phyloP scores from a whole-genome alignment of 1,140 invertebrate genomes.

The Dendrolimus punctatus region DNA sequence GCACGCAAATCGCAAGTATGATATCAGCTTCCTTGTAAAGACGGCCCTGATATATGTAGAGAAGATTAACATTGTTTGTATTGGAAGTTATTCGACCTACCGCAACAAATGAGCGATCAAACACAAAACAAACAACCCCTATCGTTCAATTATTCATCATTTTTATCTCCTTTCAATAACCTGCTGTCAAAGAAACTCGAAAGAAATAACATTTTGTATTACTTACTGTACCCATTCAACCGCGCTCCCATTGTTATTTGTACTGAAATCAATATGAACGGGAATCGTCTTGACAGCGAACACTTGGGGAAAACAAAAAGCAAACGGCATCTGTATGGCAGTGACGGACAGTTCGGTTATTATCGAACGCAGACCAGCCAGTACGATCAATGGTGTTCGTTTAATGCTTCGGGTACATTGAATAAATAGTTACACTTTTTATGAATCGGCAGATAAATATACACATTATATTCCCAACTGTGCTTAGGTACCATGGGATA shows the following conservation, averaged over 20 bases:
- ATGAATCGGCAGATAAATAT: too few relatives aligned
- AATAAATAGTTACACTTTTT: not conserved
- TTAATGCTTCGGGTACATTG: not conserved
- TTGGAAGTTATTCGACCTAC: not conserved
- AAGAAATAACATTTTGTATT: not conserved
- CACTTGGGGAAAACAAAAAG: constrained; percentile 11
- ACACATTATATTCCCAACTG: too few relatives aligned
- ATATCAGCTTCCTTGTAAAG: too few relatives aligned
- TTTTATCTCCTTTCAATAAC: too few relatives aligned
- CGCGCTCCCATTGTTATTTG: constrained; percentile 3
- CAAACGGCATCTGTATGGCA: constrained; percentile 8
- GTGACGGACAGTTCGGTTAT: constrained; percentile 12
- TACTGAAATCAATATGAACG: constrained; percentile 10
- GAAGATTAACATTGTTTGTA: not conserved
- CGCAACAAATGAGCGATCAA: too few relatives aligned
- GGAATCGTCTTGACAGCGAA: constrained; percentile 11
- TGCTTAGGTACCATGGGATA: too few relatives aligned
- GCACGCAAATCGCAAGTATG: too few relatives aligned
- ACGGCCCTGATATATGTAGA: too few relatives aligned
- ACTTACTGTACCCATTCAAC: not conserved
- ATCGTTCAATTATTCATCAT: too few relatives aligned
- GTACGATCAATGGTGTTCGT: too few relatives aligned
- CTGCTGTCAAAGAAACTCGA: too few relatives aligned
- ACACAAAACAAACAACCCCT: too few relatives aligned
- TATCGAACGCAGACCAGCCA: constrained; percentile 3